Evolutionary conservation across 2,797 vertebrate species (phyloP), one percentile per base, ranked within the genome.

Genomic region (Chelonia mydas): DNA sequence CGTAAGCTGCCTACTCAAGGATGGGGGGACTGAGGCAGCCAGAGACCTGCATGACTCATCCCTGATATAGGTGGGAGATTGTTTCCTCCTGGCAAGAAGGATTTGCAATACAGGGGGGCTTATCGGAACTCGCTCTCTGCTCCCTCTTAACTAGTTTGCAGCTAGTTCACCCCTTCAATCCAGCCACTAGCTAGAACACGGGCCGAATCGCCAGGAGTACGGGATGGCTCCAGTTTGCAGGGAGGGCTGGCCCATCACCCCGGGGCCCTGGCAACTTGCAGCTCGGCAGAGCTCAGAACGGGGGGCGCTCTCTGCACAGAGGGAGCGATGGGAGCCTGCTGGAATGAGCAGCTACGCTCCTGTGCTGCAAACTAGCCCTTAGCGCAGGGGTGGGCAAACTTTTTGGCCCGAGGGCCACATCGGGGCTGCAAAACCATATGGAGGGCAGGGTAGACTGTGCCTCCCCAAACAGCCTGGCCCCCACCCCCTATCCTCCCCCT

Each of bases 131-230:
- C 19, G 5, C 21, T 16, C 41, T 25, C 65, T 72, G 8, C 19
- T 72, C n/a, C 65, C n/a, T 25, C 68, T 23, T 23, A 37, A 21
- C 37, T 49, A 49, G 3, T 16, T 12, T 11, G 31, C 5, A 37
- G 37, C 37, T 49, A 49, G 3, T 16, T 12, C 28, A 59, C 5
- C 57, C 59, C 61, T 65, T 65, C 8, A 6, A 19, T 33, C 61
- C 61, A 65, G 31, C 31, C 16, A 13, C 31, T 28, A 33, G 7
- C 61, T n/a, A 16, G 3, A 61, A 15, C 31, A 7, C 12, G 13
- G 59, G 31, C 6, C 3, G 13, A 61, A 7, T 33, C 6, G 1
- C 7, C 28, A 13, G 28, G 31, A 6, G 31, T 0, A 3, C 13
- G 7, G 59, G 12, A 21, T 3, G 37, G 37, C 37, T 41, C n/a